These are phyloP conservation scores for Leucania comma DNA, from an alignment of 2,888 invertebrate species.

Conservation along the genomic window DNA sequence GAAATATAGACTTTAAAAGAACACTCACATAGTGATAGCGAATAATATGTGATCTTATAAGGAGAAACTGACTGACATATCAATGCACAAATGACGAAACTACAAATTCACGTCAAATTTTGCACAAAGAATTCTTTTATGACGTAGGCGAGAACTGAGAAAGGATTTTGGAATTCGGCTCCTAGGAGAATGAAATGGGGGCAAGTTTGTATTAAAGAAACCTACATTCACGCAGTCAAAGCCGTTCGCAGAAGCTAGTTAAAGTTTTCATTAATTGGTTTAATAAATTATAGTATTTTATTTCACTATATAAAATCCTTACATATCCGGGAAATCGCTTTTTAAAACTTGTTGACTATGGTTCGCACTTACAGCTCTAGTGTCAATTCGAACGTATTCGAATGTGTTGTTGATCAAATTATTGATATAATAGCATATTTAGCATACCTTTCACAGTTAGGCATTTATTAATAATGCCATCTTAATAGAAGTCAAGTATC, in stretches of 20 bases:
- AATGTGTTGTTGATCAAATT: constrained; percentile 30
- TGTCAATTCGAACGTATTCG: neutral
- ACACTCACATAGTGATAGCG: no score
- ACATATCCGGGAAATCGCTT: neutral
- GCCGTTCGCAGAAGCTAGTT: no score
- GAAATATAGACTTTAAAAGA: neutral
- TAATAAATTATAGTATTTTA: neutral
- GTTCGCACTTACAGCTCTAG: neutral
- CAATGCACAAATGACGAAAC: no score
- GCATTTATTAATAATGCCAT: constrained; percentile 22
- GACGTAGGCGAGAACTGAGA: no score
- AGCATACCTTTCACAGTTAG: constrained; percentile 40
- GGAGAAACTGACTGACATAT: no score
- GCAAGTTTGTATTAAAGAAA: no score
- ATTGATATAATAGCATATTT: constrained; percentile 41
- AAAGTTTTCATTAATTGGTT: neutral
- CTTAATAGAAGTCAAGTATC: constrained; percentile 50
- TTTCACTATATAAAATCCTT: neutral
- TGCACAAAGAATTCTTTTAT: no score
- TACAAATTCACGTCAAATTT: no score
- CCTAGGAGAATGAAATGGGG: no score
- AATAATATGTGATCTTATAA: no score
- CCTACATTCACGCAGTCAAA: no score
- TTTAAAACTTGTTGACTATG: neutral
- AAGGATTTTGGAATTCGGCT: no score